Percentiles rank a stretch among this genome's conserved stretches.
These are phyloP conservation scores for honey bee (Apis mellifera) DNA, from an alignment of 1,140 invertebrate species.

Conservation along the genomic window DNA sequence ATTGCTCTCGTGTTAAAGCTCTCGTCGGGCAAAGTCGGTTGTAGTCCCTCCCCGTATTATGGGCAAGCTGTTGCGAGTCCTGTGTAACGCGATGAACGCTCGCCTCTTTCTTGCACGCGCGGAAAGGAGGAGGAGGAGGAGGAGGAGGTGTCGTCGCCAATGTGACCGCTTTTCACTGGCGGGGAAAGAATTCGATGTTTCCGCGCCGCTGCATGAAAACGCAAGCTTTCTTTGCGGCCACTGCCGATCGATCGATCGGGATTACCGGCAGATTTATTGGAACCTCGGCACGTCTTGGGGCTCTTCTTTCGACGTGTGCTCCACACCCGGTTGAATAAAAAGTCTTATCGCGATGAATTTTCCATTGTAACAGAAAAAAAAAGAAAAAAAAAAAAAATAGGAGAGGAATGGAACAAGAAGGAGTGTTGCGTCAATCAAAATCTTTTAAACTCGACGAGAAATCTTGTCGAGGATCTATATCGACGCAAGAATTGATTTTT, in stretches of 20 bases:
- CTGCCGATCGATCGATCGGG: conserved; percentile 62
- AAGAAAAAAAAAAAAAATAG: not conserved
- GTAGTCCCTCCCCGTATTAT: conserved; percentile 4
- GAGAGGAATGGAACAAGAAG: not conserved
- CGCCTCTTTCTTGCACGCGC: not conserved
- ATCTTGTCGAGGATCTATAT: not conserved
- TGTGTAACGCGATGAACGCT: not conserved
- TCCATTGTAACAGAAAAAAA: not conserved
- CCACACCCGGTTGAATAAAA: conserved; percentile 41
- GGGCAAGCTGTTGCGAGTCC: conserved; percentile 40
- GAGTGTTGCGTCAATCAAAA: not conserved
- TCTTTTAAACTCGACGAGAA: not conserved
- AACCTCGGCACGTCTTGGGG: conserved; percentile 22
- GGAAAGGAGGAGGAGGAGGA: not conserved
- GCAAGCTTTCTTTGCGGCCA: conserved; percentile 56
- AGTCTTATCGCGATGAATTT: conserved; percentile 25
- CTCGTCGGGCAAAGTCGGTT: not conserved
- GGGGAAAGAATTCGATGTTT: conserved; percentile 62
- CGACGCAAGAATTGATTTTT: too few species aligned
- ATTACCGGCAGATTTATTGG: conserved; percentile 60
- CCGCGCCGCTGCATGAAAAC: conserved; percentile 55
- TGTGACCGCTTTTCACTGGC: conserved; percentile 39
- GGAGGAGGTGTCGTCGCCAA: conserved; percentile 4
- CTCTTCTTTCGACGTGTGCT: conserved; percentile 45
- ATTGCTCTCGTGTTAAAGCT: conserved; percentile 11